phyloP scores from a whole-genome alignment of 2,888 invertebrate species.

The Mamestra brassicae region DNA sequence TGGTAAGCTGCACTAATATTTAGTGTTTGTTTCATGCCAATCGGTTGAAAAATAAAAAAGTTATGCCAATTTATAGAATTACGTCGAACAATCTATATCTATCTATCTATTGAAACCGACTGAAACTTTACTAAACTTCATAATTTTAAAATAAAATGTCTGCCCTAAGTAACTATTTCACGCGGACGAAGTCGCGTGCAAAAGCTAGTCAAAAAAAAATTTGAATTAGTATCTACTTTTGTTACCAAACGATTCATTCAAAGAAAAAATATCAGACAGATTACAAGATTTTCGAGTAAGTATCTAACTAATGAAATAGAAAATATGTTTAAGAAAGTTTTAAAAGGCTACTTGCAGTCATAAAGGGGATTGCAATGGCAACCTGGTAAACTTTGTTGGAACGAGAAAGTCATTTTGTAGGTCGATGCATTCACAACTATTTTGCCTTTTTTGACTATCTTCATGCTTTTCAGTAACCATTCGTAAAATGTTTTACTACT shows the following conservation, averaged over 20 bases:
- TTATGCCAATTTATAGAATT: too few relatives aligned
- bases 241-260: not conserved
- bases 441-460: not conserved
- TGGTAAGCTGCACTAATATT: too few relatives aligned
- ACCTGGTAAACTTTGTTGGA: not conserved
- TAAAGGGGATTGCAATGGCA: not conserved
- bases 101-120: too few relatives aligned
- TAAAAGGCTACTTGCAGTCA: not conserved
- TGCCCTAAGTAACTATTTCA: too few relatives aligned
- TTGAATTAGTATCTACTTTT: too few relatives aligned
- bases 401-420: not conserved
- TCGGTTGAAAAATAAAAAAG: too few relatives aligned
- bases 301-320: not conserved
- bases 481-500: not conserved
- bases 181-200: too few relatives aligned
- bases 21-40: too few relatives aligned
- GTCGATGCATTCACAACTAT: not conserved
- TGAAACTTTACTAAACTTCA: too few relatives aligned
- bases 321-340: slow-evolving; percentile 1
- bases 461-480: not conserved
- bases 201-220: too few relatives aligned
- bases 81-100: too few relatives aligned
- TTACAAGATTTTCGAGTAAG: not conserved
- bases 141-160: too few relatives aligned
- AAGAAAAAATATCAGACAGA: not conserved